A percentile compares a stretch with the other conserved stretches of the same genome.
These are phyloP conservation scores for Theristicus caerulescens DNA, from an alignment of 2,113 vertebrate species.

Conservation along the genomic window DNA sequence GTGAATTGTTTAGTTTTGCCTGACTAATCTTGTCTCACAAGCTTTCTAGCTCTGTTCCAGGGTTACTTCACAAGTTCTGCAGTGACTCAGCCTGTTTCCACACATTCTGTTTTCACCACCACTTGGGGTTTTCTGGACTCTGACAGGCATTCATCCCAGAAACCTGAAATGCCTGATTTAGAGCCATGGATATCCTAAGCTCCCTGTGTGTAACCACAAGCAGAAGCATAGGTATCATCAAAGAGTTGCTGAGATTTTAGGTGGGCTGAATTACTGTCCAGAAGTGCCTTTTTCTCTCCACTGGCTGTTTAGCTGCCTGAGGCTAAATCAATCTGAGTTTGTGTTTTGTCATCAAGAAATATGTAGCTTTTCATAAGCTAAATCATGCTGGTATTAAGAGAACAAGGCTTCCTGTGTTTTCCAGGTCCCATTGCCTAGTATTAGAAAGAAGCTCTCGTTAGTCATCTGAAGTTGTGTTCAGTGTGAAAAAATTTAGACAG, in stretches of 20 bases:
- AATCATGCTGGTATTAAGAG: background rate
- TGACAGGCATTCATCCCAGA: background rate
- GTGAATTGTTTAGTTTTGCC: background rate
- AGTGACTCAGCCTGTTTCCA: slow-evolving; percentile 9
- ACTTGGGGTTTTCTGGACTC: background rate
- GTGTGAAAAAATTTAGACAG: background rate
- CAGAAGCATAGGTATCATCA: background rate
- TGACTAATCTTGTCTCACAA: background rate
- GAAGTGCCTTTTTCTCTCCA: background rate
- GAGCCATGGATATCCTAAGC: background rate
- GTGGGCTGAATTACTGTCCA: background rate
- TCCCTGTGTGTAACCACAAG: background rate
- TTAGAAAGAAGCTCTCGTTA: background rate
- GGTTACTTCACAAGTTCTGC: background rate
- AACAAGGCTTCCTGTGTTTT: background rate
- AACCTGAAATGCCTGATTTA: background rate
- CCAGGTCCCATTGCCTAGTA: background rate
- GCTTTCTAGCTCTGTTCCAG: background rate
- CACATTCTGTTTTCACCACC: background rate
- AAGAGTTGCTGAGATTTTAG: background rate
- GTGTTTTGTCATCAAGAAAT: background rate
- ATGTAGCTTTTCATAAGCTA: background rate
- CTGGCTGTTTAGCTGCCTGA: background rate
- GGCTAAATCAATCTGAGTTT: background rate
- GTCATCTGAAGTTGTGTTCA: background rate